Conservation (phyloP, 2,113 vertebrate species). For the Pituophis catenifer region DNA sequence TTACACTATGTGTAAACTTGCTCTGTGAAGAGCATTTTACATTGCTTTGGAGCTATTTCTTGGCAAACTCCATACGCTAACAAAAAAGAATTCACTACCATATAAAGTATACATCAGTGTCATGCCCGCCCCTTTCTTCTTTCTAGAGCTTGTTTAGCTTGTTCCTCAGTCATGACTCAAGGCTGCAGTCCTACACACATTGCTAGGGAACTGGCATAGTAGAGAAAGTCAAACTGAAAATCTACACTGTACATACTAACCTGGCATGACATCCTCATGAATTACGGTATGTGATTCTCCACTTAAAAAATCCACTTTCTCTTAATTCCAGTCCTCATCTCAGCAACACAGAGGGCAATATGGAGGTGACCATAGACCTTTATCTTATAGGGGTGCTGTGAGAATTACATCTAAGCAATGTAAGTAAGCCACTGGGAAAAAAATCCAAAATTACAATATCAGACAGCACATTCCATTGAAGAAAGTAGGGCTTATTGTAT, state of each 20-base stretch:
- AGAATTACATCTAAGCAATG: neutral
- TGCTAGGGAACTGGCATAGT: neutral
- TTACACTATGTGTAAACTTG: neutral
- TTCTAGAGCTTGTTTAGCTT: neutral
- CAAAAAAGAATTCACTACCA: neutral
- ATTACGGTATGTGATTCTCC: neutral
- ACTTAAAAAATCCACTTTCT: neutral
- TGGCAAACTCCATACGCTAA: neutral
- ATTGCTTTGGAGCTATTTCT: neutral
- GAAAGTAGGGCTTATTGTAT: neutral
- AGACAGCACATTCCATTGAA: neutral
- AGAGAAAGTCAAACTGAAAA: neutral
- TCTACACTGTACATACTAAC: neutral
- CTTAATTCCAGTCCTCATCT: neutral
- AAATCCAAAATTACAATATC: neutral
- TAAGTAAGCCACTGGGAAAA: neutral
- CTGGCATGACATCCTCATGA: neutral
- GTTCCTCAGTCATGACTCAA: neutral
- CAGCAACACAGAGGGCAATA: neutral
- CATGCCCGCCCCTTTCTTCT: neutral
- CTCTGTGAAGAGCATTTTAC: neutral
- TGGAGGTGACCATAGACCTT: neutral
- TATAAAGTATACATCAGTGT: neutral
- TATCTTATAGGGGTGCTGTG: neutral
- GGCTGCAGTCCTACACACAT: neutral